Base-by-base conservation (phyloP, 1,140 invertebrate species). In the Octopus bimaculoides region DNA sequence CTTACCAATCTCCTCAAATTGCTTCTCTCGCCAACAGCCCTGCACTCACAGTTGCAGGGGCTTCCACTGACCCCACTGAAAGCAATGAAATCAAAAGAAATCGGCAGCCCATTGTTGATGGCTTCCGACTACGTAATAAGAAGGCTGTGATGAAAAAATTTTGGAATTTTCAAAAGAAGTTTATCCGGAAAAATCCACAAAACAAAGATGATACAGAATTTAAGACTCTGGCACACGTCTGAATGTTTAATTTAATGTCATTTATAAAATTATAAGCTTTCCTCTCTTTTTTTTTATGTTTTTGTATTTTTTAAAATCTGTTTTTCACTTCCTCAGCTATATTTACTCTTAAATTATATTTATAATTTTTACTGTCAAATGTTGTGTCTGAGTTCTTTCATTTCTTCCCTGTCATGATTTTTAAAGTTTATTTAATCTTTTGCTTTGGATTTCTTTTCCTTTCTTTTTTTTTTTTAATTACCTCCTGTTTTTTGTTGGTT, bases 121-220 rank as follows among this genome's bases (percentile, higher is more conserved):
- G 66, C 17, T 71, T 71, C 26, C 66, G 26, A n/a, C 26, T 71
- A 71, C 66, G 66, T 71, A 20, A 71, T 71, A 71, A 71, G 26
- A 71, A 71, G 26, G 66, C 66, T 71, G 66, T 71, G 66, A 71
- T 71, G 26, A 71, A 71, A 71, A 71, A 71, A 6, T 71, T 71
- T 71, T 71, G 66, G 66, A 71, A 71, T 71, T 71, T 71, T 14
- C 66, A 71, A 14, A 71, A 71, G 66, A 71, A 71, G 66, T 71
- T 71, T 20, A 71, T 71, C 14, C 66, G 66, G 17, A 71, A 71
- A 71, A 20, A 71, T 14, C 66, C 17, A 17, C 17, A 71, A 14
- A 17, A 14, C 17, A 71, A 71, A 71, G 66, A 20, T 71, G 66
- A 71, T 20, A 71, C 66, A 71, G 66, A 71, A 71, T 71, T 71